Evolutionary conservation across 2,113 vertebrate genomes (phyloP).

Genomic region (Beaufortia kweichowensis): DNA sequence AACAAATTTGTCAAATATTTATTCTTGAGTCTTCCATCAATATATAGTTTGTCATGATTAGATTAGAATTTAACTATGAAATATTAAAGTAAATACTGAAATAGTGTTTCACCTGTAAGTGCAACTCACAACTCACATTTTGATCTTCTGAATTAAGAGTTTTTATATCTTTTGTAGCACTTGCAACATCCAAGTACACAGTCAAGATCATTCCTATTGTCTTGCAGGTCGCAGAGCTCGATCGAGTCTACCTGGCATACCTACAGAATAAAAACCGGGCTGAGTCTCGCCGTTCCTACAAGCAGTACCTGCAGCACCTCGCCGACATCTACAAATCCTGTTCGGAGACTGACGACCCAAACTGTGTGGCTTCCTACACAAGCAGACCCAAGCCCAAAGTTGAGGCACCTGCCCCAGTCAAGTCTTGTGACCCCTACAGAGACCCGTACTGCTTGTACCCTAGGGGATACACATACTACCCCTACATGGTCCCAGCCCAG

Average conservation of each 20-base stretch:
- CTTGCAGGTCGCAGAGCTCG: slow-evolving; percentile 74
- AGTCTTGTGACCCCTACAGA: slow-evolving; percentile 75
- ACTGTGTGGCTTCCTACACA: slow-evolving; percentile 69
- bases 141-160: too few relatives aligned
- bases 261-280: slow-evolving; percentile 80
- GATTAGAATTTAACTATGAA: too few relatives aligned
- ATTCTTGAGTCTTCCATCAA: too few relatives aligned
- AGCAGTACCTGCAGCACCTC: slow-evolving; percentile 73
- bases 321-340: slow-evolving; percentile 78
- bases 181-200: slow-evolving; percentile 15
- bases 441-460: slow-evolving; percentile 73
- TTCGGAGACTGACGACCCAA: slow-evolving; percentile 69
- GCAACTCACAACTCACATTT: too few relatives aligned
- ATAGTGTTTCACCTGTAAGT: too few relatives aligned
- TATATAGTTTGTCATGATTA: too few relatives aligned
- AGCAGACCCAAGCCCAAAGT: slow-evolving; percentile 60
- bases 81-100: too few relatives aligned
- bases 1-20: too few relatives aligned
- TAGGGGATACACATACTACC: slow-evolving; percentile 66
- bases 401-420: slow-evolving; percentile 69
- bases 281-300: slow-evolving; percentile 73
- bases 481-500: slow-evolving; percentile 63
- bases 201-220: neutral
- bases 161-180: too few relatives aligned
- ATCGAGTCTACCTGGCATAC: slow-evolving; percentile 76